Percentiles rank a stretch among this genome's conserved stretches.
Evolutionary conservation across 2,797 vertebrate species (phyloP).

Genomic region (Potorous gilbertii): DNA sequence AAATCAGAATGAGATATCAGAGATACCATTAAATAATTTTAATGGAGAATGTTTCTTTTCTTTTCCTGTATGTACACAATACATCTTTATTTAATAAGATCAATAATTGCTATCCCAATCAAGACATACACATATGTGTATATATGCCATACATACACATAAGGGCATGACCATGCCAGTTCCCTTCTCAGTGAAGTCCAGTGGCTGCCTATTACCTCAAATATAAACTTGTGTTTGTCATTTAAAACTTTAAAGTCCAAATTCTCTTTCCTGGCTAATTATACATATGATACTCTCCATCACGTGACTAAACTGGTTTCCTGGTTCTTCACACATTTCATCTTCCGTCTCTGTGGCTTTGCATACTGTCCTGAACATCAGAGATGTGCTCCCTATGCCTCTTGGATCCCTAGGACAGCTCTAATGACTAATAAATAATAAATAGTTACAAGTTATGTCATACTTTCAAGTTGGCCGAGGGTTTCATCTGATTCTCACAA

Average conservation of each 20-base stretch:
- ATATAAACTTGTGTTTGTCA: background rate
- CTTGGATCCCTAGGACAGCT: background rate
- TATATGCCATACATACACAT: slow-evolving; percentile 45
- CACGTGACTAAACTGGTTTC: background rate
- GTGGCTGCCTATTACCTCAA: background rate
- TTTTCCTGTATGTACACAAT: background rate
- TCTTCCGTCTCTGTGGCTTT: background rate
- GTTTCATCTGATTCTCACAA: background rate
- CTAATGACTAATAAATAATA: too few species aligned
- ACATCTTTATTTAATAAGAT: slow-evolving; percentile 24
- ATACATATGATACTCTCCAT: background rate
- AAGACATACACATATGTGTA: slow-evolving; percentile 25
- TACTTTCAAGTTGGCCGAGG: background rate
- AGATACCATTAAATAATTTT: background rate
- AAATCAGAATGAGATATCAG: background rate
- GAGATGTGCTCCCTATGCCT: background rate
- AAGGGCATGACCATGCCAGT: background rate
- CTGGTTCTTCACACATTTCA: background rate
- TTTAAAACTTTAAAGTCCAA: background rate
- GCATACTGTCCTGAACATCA: background rate
- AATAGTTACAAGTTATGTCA: background rate
- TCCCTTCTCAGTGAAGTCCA: background rate
- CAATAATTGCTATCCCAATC: slow-evolving; percentile 18
- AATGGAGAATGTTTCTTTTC: background rate
- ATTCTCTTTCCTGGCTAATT: background rate